phyloP scores from a whole-genome alignment of 2,888 invertebrate genomes.

The Cosmia trapezina region DNA sequence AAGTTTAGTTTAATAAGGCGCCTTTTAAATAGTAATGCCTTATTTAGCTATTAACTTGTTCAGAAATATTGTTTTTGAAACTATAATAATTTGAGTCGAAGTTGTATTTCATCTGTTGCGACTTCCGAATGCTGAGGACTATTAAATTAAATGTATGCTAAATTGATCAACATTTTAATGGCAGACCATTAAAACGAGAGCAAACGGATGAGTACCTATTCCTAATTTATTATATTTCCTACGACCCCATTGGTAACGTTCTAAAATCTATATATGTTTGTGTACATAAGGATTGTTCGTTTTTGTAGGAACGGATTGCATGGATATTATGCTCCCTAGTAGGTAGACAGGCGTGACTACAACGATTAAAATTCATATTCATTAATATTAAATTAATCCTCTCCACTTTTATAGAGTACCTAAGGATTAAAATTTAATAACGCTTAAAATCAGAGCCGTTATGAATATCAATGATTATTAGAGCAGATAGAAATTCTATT shows the following conservation, averaged over 20 bases:
- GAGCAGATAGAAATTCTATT: constrained; percentile 13
- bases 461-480: constrained; percentile 33
- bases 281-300: background rate
- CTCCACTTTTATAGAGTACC: background rate
- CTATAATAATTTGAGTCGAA: background rate
- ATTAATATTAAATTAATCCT: background rate
- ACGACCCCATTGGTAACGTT: background rate
- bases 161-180: background rate
- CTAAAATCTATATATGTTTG: background rate
- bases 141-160: background rate
- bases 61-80: constrained; percentile 4
- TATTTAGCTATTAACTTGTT: constrained; percentile 34
- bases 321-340: background rate
- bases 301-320: background rate
- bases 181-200: background rate
- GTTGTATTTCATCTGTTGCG: background rate
- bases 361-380: background rate
- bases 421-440: constrained; percentile 42
- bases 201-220: background rate
- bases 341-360: background rate
- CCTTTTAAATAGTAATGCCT: constrained; percentile 51
- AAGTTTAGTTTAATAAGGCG: constrained; percentile 58
- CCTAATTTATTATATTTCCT: background rate
- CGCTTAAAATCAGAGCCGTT: constrained; percentile 35
- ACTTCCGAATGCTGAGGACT: background rate